Evolutionary conservation across 2,797 vertebrate species (phyloP).

Genomic region (Pangasius djambal): DNA sequence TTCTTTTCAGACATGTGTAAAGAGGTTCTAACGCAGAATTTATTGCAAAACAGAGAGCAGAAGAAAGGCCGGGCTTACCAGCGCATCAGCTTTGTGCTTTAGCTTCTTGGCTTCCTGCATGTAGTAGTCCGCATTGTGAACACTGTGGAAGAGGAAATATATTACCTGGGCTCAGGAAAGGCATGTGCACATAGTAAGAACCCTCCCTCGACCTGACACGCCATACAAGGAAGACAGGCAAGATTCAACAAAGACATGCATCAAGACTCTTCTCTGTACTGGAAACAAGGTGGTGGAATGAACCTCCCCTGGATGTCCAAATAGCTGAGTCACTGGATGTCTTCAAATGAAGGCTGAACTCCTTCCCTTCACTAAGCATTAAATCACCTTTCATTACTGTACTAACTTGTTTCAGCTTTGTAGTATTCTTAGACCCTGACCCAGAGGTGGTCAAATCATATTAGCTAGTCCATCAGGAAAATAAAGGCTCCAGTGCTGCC

Average conservation of each 20-base stretch:
- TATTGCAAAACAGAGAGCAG: background rate
- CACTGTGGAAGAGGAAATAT: constrained; percentile 71
- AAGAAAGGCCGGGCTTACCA: constrained; percentile 77
- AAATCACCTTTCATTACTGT: background rate
- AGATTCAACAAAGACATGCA: background rate
- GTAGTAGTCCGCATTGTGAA: constrained; percentile 94
- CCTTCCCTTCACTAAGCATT: background rate
- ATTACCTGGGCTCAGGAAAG: background rate
- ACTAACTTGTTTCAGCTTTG: background rate
- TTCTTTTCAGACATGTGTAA: background rate
- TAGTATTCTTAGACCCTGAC: background rate
- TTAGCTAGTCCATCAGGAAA: background rate
- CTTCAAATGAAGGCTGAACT: background rate
- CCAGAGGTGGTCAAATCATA: background rate
- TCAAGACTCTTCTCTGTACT: background rate
- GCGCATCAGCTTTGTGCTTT: constrained; percentile 95
- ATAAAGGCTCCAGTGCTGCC: background rate
- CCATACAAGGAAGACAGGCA: background rate
- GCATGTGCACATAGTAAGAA: background rate
- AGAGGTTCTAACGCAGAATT: background rate
- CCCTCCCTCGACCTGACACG: background rate
- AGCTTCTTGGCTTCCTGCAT: constrained; percentile 98
- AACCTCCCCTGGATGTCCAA: background rate
- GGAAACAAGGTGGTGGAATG: background rate
- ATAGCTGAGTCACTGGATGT: background rate